Base-by-base conservation (phyloP, 2,797 vertebrate species). In the Oceanodroma leucorhoa region DNA sequence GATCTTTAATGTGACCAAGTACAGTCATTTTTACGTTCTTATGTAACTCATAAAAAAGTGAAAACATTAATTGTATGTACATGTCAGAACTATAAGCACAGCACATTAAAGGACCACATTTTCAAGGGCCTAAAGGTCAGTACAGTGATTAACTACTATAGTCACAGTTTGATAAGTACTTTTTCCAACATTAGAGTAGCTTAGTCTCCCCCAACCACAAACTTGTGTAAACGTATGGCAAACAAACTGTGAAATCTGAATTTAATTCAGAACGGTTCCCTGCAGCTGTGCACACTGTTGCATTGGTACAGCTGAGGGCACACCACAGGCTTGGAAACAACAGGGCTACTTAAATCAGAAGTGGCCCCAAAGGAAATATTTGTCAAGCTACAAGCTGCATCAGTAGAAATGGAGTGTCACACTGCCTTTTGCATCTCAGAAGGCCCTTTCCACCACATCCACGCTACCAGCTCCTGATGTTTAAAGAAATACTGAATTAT, bases 81-180 rank as follows among this genome's bases (percentile, higher is more conserved):
- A 5, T 10, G 36, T 66, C 9, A 12, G 66, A 89, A 62, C 26
- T 13, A 38, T 20, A 80, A 79, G 78, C 22, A 54, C 26, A 62
- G 71, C 60, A 72, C 40, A 55, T 62, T 34, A 72, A 90, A 62
- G 70, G 50, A 84, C 18, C 46, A 27, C 40, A 72, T 87, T 90
- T 90, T 57, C 78, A 66, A 62, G 87, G 48, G 71, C 83, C 92
- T 93, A 67, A 71, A 95, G 67, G 87, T 87, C 89, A 88, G 29
- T 29, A 51, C 40, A 65, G 83, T 4, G 51, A 92, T 77, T 83
- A 94, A 87, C 71, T 73, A 48, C 64, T 54, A 24, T 26, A 46
- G 51, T 48, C 89, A 90, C 45, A 50, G 38, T 20, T 19, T 76
- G 84, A 45, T 69, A 93, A 84, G 75, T 79, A 43, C 67, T 84